A percentile compares a stretch with the other conserved stretches of the same genome.
Conservation (phyloP, 2,888 invertebrate genomes). For the Papilio protenor region DNA sequence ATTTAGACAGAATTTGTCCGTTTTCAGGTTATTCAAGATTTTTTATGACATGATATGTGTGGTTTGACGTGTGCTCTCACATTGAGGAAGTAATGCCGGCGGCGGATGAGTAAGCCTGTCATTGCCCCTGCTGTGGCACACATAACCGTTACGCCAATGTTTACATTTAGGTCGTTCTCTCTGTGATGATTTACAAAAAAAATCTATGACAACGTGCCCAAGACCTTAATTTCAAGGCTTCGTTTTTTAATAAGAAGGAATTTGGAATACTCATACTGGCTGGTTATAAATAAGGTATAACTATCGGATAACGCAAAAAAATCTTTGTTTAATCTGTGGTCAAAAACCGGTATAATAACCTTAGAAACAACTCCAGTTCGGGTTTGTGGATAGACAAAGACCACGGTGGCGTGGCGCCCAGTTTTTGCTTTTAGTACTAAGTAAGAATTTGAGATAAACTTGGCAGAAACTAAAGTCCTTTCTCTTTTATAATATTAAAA, state of each 20-base stretch:
- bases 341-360: constrained; percentile 1
- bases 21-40: not conserved
- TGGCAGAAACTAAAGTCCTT: not conserved
- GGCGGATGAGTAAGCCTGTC: constrained; percentile 50
- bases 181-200: not conserved
- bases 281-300: not conserved
- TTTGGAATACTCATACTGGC: not conserved
- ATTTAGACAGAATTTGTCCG: not conserved
- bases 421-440: not conserved
- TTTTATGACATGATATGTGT: not conserved
- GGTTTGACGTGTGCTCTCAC: constrained; percentile 17
- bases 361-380: not conserved
- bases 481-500: not conserved
- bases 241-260: not conserved
- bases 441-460: not conserved
- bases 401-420: not conserved
- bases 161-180: constrained; percentile 48
- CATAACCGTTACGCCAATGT: constrained; percentile 51
- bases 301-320: not conserved
- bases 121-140: constrained; percentile 47
- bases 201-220: constrained; percentile 6
- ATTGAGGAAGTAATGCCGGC: constrained; percentile 28
- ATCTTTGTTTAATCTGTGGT: not conserved
- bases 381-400: constrained; percentile 1
- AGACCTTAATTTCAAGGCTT: not conserved